Percentiles rank a stretch among this genome's conserved stretches.
phyloP scores from a whole-genome alignment of 2,888 invertebrate genomes.

The Orchestes rusci region DNA sequence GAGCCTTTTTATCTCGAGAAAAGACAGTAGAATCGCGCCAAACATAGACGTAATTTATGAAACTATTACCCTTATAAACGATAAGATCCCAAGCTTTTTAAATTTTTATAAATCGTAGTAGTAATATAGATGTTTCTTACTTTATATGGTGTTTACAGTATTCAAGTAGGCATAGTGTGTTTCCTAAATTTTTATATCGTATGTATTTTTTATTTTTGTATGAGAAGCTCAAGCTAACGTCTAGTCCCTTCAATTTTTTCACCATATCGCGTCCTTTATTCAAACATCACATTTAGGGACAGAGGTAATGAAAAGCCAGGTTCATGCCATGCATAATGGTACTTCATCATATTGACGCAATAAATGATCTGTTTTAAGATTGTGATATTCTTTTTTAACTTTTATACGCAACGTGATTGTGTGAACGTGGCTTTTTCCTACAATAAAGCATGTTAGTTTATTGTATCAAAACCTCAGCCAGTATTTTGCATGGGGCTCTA shows the following conservation, averaged over 20 bases:
- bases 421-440: slow-evolving; percentile 30
- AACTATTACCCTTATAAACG: slow-evolving; percentile 27
- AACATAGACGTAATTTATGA: slow-evolving; percentile 26
- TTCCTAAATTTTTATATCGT: slow-evolving; percentile 44
- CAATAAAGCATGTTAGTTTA: slow-evolving; percentile 7
- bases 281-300: too few species aligned
- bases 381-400: slow-evolving; percentile 24
- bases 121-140: slow-evolving; percentile 41
- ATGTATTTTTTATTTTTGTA: slow-evolving; percentile 47
- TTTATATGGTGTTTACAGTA: slow-evolving; percentile 45
- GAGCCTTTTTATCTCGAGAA: slow-evolving; percentile 18
- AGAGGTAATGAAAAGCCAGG: slow-evolving; percentile 13
- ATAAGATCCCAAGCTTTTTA: slow-evolving; percentile 38
- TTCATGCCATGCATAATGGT: slow-evolving; percentile 15
- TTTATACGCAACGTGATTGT: slow-evolving; percentile 15
- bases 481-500: slow-evolving; percentile 43
- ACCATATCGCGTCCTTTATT: neutral
- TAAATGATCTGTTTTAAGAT: slow-evolving; percentile 27
- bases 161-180: slow-evolving; percentile 44
- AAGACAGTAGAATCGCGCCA: slow-evolving; percentile 26
- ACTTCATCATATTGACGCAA: slow-evolving; percentile 8
- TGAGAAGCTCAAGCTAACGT: slow-evolving; percentile 45
- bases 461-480: slow-evolving; percentile 27
- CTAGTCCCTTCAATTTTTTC: slow-evolving; percentile 39
- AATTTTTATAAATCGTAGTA: slow-evolving; percentile 40